phyloP scores from a whole-genome alignment of 2,888 invertebrate species.

The Ramazzottius varieornatus region DNA sequence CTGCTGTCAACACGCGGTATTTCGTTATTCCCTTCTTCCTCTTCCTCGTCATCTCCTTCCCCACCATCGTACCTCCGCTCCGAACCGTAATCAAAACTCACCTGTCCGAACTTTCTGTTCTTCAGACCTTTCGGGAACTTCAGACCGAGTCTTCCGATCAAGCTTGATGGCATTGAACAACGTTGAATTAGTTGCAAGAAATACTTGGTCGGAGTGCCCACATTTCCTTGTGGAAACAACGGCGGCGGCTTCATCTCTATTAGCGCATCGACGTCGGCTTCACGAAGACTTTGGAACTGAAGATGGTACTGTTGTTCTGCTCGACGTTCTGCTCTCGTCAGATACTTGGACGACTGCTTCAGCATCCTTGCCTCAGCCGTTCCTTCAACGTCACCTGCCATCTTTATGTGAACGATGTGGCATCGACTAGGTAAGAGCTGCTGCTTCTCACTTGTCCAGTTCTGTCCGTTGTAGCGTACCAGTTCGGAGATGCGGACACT shows the following conservation, averaged over 20 bases:
- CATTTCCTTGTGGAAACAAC: constrained; percentile 30
- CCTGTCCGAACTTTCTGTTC: constrained; percentile 23
- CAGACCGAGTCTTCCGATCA: constrained; percentile 26
- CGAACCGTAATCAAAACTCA: constrained; percentile 23
- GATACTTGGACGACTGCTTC: not conserved
- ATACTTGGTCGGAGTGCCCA: constrained; percentile 28
- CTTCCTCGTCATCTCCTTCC: constrained; percentile 8
- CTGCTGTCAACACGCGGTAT: too few relatives aligned
- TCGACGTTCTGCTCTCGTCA: constrained; percentile 4
- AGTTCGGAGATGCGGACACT: constrained; percentile 14
- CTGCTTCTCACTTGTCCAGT: constrained; percentile 23
- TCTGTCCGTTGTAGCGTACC: constrained; percentile 21
- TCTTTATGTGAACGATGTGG: constrained; percentile 17
- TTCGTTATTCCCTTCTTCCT: constrained; percentile 7
- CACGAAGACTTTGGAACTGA: not conserved
- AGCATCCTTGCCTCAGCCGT: not conserved
- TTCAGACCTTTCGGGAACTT: constrained; percentile 17
- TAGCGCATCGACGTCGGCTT: constrained; percentile 7
- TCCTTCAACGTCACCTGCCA: not conserved
- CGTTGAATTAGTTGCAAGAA: constrained; percentile 26
- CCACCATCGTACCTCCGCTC: not conserved
- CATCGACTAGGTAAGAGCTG: constrained; percentile 19
- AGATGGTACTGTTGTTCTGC: not conserved
- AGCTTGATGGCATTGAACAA: constrained; percentile 24
- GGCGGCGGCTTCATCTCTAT: constrained; percentile 20